Evolutionary conservation across 2,113 vertebrate species (phyloP), one percentile per base, ranked within the genome.

Genomic region (Cyphotilapia sp.): DNA sequence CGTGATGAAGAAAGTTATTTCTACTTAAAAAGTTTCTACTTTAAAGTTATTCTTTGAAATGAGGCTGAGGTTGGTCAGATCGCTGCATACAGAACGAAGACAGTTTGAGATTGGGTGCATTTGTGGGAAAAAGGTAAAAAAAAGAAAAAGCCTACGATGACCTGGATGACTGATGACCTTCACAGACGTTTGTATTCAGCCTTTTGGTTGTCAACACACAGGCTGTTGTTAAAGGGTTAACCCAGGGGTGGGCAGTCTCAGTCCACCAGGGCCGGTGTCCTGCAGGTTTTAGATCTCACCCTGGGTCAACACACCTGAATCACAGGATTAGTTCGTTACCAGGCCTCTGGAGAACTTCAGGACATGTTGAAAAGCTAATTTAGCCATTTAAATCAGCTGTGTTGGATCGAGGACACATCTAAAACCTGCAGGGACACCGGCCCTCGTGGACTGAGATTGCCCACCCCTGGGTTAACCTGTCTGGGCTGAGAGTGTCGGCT

Each of bases 321-420:
- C 22, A 56, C 11, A 56, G 11, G 22, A 56, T 13, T 0, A 5
- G 22, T 13, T 56, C 0, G 2, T 56, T 13, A 56, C 6, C 54
- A 56, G 53, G 53, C 53, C 53, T 56, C 22, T 13, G 53, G 53
- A 27, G 53, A 56, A 56, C 11, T 56, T 13, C 53, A 56, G 0
- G 16, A 49, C 16, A 49, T 9, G 47, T 49, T 49, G 47, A 49
- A 17, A 22, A 56, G 53, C 2, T 1, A 2, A 24, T 56, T 13
- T 56, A 56, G 1, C 53, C 22, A 7, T 24, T 56, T 56, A 56
- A 56, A 56, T 56, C 53, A 56, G 0, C 53, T 54, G 53, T 12
- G 53, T 1, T 54, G 53, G 53, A 1, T 56, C 11, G 4, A 56
- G 53, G 53, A 56, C 53, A 56, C 53, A 0, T 56, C 53, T 56